These are phyloP conservation scores for Anguilla marmorata DNA, from an alignment of 2,797 vertebrate genomes.

Conservation along the genomic window DNA sequence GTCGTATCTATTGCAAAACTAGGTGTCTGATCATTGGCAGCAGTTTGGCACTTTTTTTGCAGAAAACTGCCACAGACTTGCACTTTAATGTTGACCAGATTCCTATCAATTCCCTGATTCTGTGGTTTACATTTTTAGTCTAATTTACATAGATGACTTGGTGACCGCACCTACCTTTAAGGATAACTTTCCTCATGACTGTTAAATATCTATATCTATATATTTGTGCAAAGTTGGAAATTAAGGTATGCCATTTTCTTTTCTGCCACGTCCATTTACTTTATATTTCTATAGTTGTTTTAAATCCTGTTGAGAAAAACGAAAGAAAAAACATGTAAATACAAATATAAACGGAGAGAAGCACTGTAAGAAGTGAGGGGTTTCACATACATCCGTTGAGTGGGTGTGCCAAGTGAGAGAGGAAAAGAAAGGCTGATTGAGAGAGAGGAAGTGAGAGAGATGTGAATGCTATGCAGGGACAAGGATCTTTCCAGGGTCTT, in stretches of 20 bases:
- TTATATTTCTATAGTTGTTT: conserved; percentile 56
- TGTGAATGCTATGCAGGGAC: conserved; percentile 20
- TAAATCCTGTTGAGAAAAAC: conserved; percentile 57
- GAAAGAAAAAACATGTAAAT: conserved; percentile 63
- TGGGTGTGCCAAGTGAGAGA: not conserved
- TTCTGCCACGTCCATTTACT: conserved; percentile 55
- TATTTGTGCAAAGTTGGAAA: conserved; percentile 73
- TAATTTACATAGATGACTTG: conserved; percentile 72
- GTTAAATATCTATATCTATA: conserved; percentile 66
- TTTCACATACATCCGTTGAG: not conserved
- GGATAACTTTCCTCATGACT: conserved; percentile 78
- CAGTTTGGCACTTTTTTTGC: conserved; percentile 63
- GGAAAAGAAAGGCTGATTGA: conserved; percentile 24
- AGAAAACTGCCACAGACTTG: conserved; percentile 81
- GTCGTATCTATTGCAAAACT: conserved; percentile 71
- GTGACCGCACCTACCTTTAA: conserved; percentile 84
- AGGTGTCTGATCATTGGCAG: conserved; percentile 59
- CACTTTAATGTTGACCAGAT: conserved; percentile 80
- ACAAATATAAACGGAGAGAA: conserved; percentile 46
- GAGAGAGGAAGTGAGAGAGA: conserved; percentile 48
- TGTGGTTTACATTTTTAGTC: conserved; percentile 80
- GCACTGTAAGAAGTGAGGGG: conserved; percentile 1
- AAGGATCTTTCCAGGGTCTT: conserved; percentile 3
- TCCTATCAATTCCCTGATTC: conserved; percentile 71
- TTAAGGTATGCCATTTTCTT: conserved; percentile 66